A percentile compares a stretch with the other conserved stretches of the same genome.
Evolutionary conservation across 1,140 invertebrate genomes (phyloP).

Genomic region (Cephus cinctus): DNA sequence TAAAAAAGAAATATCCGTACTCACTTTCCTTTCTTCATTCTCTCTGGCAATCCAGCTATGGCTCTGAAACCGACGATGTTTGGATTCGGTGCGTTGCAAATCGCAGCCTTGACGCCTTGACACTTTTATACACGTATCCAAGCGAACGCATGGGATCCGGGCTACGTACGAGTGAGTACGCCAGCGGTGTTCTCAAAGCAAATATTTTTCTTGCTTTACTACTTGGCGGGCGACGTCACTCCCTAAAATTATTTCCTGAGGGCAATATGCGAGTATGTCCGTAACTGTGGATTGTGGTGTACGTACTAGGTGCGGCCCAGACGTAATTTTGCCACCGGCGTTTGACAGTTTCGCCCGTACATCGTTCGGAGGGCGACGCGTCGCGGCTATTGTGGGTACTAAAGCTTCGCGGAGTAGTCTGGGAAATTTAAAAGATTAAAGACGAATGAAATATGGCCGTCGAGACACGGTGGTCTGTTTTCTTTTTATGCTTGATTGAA

Average conservation of each 20-base stretch:
- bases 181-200: conserved; percentile 29
- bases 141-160: conserved; percentile 9
- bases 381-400: too few species aligned
- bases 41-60: too few species aligned
- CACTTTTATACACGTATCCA: conserved; percentile 25
- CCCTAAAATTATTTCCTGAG: too few species aligned
- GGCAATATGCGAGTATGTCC: conserved; percentile 6
- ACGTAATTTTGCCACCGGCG: conserved; percentile 2
- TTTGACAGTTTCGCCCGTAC: neutral
- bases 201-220: conserved; percentile 38
- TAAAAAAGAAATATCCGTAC: neutral
- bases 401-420: too few species aligned
- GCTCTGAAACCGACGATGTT: neutral
- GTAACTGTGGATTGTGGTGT: neutral
- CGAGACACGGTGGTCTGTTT: too few species aligned
- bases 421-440: too few species aligned
- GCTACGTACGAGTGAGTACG: conserved; percentile 16
- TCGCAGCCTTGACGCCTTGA: conserved; percentile 25
- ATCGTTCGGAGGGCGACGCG: too few species aligned
- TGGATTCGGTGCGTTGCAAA: conserved; percentile 28
- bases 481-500: too few species aligned
- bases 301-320: conserved; percentile 17
- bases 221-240: conserved; percentile 15
- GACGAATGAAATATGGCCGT: too few species aligned
- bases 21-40: too few species aligned